phyloP scores from a whole-genome alignment of 2,888 invertebrate species.

The Endomychus coccineus region DNA sequence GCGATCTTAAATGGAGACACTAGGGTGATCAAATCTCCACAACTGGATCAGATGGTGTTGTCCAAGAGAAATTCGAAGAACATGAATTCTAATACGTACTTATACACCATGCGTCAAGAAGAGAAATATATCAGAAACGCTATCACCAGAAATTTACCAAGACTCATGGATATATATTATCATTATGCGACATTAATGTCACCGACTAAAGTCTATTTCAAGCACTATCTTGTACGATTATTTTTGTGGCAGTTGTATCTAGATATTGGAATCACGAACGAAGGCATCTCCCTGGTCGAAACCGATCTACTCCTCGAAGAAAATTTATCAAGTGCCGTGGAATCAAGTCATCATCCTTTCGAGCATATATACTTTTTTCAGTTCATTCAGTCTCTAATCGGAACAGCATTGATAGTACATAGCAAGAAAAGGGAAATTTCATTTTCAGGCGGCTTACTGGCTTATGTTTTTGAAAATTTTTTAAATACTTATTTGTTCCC shows the following conservation, averaged over 20 bases:
- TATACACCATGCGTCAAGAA: slow-evolving; percentile 35
- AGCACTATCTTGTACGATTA: slow-evolving; percentile 47
- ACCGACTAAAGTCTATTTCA: slow-evolving; percentile 28
- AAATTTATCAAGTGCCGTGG: slow-evolving; percentile 46
- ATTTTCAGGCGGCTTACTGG: slow-evolving; percentile 45
- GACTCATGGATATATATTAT: slow-evolving; percentile 48
- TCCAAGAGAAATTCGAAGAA: neutral
- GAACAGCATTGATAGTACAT: slow-evolving; percentile 47
- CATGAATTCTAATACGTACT: neutral
- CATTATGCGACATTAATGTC: slow-evolving; percentile 48
- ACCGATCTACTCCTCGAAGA: slow-evolving; percentile 47
- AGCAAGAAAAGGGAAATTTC: slow-evolving; percentile 38
- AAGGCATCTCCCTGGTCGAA: slow-evolving; percentile 46
- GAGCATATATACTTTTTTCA: slow-evolving; percentile 58
- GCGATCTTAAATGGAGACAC: slow-evolving; percentile 5
- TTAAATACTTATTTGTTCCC: slow-evolving; percentile 47
- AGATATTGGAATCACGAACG: slow-evolving; percentile 49
- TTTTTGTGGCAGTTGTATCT: slow-evolving; percentile 56
- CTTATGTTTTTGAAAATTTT: slow-evolving; percentile 48
- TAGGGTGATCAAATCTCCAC: too few relatives aligned
- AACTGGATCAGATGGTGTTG: neutral
- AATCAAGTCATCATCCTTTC: slow-evolving; percentile 49
- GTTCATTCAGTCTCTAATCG: slow-evolving; percentile 50
- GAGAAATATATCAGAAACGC: slow-evolving; percentile 45
- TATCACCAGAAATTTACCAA: slow-evolving; percentile 44